Percentiles rank a stretch among this genome's conserved stretches.
Conservation (phyloP, 2,113 vertebrate species). For the Cyanocitta stelleri region DNA sequence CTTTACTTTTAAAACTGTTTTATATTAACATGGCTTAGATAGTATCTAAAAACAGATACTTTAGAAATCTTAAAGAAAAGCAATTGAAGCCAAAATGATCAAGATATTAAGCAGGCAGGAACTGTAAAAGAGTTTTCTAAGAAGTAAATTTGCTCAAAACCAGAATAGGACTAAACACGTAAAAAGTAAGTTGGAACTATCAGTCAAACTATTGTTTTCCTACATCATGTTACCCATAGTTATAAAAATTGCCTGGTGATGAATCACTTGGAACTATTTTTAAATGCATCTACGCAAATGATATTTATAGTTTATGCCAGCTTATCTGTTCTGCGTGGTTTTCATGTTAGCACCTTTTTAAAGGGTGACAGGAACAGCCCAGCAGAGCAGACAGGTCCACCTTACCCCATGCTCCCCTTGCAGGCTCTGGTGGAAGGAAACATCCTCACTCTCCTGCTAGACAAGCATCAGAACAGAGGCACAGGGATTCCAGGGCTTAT, state of each 20-base stretch:
- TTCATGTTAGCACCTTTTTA: constrained; percentile 65
- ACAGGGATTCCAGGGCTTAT: not conserved
- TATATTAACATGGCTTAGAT: not conserved
- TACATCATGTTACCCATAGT: constrained; percentile 50
- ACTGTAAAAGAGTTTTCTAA: not conserved
- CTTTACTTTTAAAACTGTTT: not conserved
- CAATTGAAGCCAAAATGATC: not conserved
- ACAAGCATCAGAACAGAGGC: not conserved
- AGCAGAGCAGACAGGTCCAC: not conserved
- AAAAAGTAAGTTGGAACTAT: constrained; percentile 18
- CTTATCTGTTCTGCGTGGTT: constrained; percentile 69
- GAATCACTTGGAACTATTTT: constrained; percentile 73
- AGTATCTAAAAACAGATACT: not conserved
- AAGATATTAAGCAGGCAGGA: not conserved
- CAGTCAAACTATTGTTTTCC: constrained; percentile 53
- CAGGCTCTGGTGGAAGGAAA: rapidly evolving
- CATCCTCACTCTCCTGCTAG: not conserved
- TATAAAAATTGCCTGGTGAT: constrained; percentile 63
- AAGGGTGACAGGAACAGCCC: constrained; percentile 42
- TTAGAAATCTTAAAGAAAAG: not conserved
- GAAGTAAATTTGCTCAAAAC: not conserved
- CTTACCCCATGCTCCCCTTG: not conserved
- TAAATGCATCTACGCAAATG: constrained; percentile 63
- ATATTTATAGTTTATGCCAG: constrained; percentile 71
- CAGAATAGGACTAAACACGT: not conserved